A percentile compares a stretch with the other conserved stretches of the same genome.
Evolutionary conservation across 1,140 invertebrate genomes (phyloP).

Genomic region (Ceratoteleas bidentatus): DNA sequence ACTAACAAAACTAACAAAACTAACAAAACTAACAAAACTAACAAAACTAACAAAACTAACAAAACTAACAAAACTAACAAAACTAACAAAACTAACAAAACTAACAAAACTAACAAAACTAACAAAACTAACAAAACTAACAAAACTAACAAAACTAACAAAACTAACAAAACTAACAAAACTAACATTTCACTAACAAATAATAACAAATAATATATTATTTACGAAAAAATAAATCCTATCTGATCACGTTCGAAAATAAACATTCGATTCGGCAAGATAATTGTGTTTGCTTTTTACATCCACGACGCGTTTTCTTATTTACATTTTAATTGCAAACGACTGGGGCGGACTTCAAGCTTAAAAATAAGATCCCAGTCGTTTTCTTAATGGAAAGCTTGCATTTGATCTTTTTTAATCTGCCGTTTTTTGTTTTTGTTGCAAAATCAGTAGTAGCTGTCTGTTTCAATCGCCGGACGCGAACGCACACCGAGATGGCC

Average conservation of each 20-base stretch:
- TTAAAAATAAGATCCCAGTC: conserved; percentile 43
- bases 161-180: no score
- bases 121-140: no score
- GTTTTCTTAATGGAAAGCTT: conserved; percentile 54
- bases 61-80: no score
- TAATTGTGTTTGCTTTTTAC: conserved; percentile 21
- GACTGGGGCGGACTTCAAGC: conserved; percentile 37
- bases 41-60: no score
- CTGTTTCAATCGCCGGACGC: conserved; percentile 42
- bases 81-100: no score
- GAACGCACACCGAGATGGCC: conserved; percentile 37
- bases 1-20: no score
- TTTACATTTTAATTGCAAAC: conserved; percentile 49
- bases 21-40: no score
- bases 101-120: no score
- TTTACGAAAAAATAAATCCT: no score
- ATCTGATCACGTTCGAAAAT: background rate
- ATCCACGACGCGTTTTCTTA: conserved; percentile 6
- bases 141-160: no score
- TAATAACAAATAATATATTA: no score
- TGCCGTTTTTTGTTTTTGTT: conserved; percentile 25
- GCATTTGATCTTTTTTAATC: conserved; percentile 54
- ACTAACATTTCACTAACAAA: no score
- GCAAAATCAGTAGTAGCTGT: conserved; percentile 46
- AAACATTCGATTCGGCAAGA: background rate